Percentiles rank a stretch among this genome's conserved stretches.
These are phyloP conservation scores for Adoxophyes honmai DNA, from an alignment of 1,140 invertebrate genomes.

Conservation along the genomic window DNA sequence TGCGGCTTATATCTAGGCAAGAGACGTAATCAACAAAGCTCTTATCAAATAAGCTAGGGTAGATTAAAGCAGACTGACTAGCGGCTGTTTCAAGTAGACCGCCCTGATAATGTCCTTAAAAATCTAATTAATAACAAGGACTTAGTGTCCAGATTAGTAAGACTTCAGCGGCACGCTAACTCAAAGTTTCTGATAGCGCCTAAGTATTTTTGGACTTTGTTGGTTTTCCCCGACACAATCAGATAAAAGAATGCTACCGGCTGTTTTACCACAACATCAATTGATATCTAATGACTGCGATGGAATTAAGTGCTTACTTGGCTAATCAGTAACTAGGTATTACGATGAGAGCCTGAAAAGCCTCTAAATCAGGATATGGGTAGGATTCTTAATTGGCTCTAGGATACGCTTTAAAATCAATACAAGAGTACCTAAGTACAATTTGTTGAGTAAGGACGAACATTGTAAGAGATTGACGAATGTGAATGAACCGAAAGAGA, in stretches of 20 bases:
- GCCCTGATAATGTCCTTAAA: slow-evolving; percentile 42
- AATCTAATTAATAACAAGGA: slow-evolving; percentile 23
- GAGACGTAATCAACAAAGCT: slow-evolving; percentile 38
- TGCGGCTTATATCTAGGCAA: neutral
- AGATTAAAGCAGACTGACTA: slow-evolving; percentile 39
- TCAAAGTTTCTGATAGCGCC: neutral
- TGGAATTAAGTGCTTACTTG: too few species aligned
- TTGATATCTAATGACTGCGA: too few species aligned
- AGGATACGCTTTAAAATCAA: too few species aligned
- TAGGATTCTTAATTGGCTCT: too few species aligned
- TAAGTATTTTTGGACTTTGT: neutral
- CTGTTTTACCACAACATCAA: neutral
- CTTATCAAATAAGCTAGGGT: slow-evolving; percentile 55
- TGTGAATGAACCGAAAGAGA: too few species aligned
- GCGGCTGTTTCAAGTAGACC: slow-evolving; percentile 38
- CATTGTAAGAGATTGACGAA: too few species aligned
- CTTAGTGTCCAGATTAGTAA: slow-evolving; percentile 4
- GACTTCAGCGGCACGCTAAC: neutral
- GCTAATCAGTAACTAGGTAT: too few species aligned
- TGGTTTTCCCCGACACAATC: neutral
- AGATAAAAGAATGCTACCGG: neutral
- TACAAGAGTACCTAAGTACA: too few species aligned
- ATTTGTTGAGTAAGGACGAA: too few species aligned
- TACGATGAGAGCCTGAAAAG: too few species aligned
- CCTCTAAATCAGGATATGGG: too few species aligned